A percentile compares a stretch with the other conserved stretches of the same genome.
Evolutionary conservation across 2,797 vertebrate species (phyloP).

Genomic region (Helarctos malayanus): DNA sequence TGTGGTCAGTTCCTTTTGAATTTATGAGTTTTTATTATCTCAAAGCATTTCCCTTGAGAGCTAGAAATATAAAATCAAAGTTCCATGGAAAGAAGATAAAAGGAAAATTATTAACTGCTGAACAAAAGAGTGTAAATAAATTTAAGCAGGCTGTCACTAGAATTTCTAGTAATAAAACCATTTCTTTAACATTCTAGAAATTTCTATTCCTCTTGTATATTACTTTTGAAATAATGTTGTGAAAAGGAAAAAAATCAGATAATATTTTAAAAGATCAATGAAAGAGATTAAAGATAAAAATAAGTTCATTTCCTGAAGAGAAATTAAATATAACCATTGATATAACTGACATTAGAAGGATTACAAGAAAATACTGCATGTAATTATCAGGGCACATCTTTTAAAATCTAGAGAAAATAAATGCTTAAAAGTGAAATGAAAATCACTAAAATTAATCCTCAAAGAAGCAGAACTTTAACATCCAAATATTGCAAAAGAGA

Average conservation of each 20-base stretch:
- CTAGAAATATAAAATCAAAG: background rate
- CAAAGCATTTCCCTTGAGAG: background rate
- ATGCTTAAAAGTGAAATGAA: background rate
- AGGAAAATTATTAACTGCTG: background rate
- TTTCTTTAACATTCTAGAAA: background rate
- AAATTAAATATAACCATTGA: background rate
- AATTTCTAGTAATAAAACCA: background rate
- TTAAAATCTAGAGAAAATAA: background rate
- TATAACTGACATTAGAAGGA: background rate
- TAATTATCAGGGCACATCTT: background rate
- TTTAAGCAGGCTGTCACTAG: background rate
- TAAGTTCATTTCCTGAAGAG: background rate
- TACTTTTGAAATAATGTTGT: background rate
- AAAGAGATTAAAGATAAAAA: background rate
- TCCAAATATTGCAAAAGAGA: background rate
- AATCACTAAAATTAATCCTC: background rate
- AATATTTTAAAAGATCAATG: background rate
- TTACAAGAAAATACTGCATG: background rate
- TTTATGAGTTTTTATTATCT: background rate
- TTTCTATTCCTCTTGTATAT: background rate
- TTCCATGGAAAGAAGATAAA: slow-evolving; percentile 7
- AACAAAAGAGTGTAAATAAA: background rate
- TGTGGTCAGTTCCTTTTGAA: background rate
- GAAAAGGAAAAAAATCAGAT: background rate
- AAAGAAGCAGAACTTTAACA: background rate